Evolutionary conservation across 2,797 vertebrate genomes (phyloP).

Genomic region (Denticeps clupeoides): DNA sequence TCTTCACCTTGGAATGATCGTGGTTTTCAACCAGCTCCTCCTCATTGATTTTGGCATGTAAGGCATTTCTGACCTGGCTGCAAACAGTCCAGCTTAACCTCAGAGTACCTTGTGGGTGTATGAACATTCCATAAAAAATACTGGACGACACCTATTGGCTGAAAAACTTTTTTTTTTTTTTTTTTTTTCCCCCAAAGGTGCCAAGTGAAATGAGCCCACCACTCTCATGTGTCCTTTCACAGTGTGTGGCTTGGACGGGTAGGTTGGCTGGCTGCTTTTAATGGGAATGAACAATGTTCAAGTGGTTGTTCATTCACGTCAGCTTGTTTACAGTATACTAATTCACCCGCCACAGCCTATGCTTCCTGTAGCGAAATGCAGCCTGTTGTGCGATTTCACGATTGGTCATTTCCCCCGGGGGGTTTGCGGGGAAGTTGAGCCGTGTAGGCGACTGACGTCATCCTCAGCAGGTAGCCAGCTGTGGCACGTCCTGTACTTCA

Average conservation of each 20-base stretch:
- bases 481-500: neutral
- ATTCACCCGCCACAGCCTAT: neutral
- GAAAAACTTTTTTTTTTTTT: no score
- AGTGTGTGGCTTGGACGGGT: constrained; percentile 17
- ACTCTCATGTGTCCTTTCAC: constrained; percentile 22
- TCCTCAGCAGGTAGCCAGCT: neutral
- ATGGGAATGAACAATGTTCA: no score
- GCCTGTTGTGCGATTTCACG: neutral
- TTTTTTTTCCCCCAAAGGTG: constrained; percentile 23
- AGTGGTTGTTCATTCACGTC: neutral
- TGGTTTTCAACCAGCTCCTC: neutral
- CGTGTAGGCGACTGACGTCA: neutral
- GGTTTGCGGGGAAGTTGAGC: neutral
- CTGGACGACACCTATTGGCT: no score
- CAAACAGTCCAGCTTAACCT: no score
- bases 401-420: constrained; percentile 6
- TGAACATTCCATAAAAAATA: no score
- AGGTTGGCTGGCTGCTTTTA: no score
- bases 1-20: neutral
- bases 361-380: neutral
- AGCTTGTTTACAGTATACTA: constrained; percentile 10
- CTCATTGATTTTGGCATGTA: neutral
- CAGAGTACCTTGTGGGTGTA: no score
- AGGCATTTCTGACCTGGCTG: no score
- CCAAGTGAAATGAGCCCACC: constrained; percentile 18